phyloP scores from a whole-genome alignment of 2,797 vertebrate genomes.

The Manis pentadactyla region DNA sequence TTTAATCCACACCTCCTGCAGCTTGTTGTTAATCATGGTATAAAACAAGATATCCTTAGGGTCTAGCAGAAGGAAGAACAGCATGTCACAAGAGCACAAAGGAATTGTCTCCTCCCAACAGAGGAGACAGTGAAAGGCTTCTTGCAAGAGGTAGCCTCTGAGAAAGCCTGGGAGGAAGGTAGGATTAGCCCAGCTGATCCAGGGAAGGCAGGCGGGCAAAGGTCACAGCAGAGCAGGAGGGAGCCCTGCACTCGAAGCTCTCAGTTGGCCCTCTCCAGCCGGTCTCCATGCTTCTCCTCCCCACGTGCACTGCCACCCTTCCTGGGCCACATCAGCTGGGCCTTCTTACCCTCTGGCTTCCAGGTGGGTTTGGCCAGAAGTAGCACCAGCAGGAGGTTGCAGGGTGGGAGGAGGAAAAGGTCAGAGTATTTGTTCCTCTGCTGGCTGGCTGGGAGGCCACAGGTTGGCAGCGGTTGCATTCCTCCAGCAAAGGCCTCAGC shows the following conservation, averaged over 20 bases:
- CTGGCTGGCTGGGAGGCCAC: background rate
- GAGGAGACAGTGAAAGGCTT: background rate
- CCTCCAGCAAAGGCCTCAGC: background rate
- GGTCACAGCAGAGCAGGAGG: background rate
- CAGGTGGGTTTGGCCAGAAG: accelerated
- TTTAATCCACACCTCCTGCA: background rate
- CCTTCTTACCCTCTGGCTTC: background rate
- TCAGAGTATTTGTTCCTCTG: background rate
- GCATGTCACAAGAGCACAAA: no score
- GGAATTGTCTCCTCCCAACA: background rate
- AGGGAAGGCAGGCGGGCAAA: accelerated
- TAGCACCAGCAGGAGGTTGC: background rate
- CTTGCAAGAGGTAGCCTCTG: no score
- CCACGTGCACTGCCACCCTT: accelerated
- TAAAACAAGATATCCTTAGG: background rate
- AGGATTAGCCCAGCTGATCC: background rate
- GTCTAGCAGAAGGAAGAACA: background rate
- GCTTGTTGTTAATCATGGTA: accelerated
- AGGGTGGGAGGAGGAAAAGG: background rate
- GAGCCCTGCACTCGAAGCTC: background rate
- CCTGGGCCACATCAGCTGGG: background rate
- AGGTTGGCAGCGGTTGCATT: accelerated
- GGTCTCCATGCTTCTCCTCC: background rate
- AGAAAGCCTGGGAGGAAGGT: background rate
- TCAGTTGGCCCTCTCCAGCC: accelerated